Evolutionary conservation across 2,113 vertebrate species (phyloP).

Genomic region (Porphyrio hochstetteri): DNA sequence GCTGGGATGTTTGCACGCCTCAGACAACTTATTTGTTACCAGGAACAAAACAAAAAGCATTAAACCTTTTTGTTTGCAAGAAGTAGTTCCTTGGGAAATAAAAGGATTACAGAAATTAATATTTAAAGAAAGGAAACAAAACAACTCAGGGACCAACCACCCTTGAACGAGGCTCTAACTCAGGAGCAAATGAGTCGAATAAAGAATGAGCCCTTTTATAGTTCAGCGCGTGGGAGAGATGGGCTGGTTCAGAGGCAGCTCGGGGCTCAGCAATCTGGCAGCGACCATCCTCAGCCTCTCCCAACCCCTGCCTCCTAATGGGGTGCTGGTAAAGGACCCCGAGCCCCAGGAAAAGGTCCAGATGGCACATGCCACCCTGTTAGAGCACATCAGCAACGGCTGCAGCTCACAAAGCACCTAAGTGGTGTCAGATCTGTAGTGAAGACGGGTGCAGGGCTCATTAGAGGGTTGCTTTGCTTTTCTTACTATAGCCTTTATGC

Average conservation of each 20-base stretch:
- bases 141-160: slow-evolving; percentile 42
- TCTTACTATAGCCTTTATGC: neutral
- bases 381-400: neutral
- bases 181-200: slow-evolving; percentile 27
- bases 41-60: slow-evolving; percentile 30
- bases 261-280: neutral
- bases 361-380: accelerated
- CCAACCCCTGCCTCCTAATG: neutral
- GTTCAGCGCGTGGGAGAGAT: neutral
- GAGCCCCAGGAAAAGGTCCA: neutral
- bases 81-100: slow-evolving; percentile 55
- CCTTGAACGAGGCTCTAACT: slow-evolving; percentile 49
- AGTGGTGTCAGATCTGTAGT: neutral
- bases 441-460: neutral
- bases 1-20: neutral
- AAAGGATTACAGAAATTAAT: slow-evolving; percentile 62
- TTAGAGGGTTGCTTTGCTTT: neutral
- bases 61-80: slow-evolving; percentile 44
- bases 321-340: neutral
- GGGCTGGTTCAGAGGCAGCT: neutral
- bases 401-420: neutral
- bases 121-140: slow-evolving; percentile 63
- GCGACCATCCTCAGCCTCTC: accelerated
- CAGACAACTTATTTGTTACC: slow-evolving; percentile 43
- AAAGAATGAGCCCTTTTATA: neutral